These are phyloP conservation scores for Sturmia bella DNA, from an alignment of 2,888 invertebrate genomes.

Conservation along the genomic window DNA sequence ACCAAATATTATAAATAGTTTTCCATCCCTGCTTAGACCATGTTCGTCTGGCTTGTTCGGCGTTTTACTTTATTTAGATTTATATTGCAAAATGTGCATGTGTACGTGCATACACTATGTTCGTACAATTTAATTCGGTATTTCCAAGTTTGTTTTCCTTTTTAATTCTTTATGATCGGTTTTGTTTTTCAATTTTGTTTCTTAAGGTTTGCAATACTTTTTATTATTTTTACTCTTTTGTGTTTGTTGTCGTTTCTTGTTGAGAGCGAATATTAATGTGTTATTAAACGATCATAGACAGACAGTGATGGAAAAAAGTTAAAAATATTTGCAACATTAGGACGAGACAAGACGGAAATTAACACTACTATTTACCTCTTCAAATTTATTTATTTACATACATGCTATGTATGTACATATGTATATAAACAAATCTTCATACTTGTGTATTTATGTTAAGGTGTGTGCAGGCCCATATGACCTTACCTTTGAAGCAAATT, in stretches of 20 bases:
- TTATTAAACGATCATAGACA: constrained; percentile 38
- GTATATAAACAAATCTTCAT: too few relatives aligned
- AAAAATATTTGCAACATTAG: constrained; percentile 6
- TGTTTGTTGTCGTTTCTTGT: constrained; percentile 59
- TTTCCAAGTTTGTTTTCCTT: constrained; percentile 56
- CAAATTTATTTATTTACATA: too few relatives aligned
- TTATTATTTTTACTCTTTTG: constrained; percentile 36
- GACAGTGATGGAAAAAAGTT: constrained; percentile 37
- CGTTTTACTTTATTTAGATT: constrained; percentile 15
- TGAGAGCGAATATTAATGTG: constrained; percentile 48
- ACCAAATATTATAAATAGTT: background rate
- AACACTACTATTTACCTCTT: too few relatives aligned
- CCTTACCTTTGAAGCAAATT: too few relatives aligned
- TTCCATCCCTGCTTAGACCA: constrained; percentile 18
- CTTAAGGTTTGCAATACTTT: constrained; percentile 28
- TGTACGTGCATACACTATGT: background rate
- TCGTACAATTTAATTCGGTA: constrained; percentile 51
- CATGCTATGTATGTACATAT: too few relatives aligned
- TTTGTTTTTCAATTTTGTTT: constrained; percentile 17
- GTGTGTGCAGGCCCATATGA: too few relatives aligned
- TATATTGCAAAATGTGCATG: too few relatives aligned
- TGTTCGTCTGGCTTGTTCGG: constrained; percentile 29
- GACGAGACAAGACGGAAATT: background rate
- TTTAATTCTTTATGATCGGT: constrained; percentile 15
- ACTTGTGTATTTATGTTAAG: too few relatives aligned